A percentile compares a stretch with the other conserved stretches of the same genome.
Evolutionary conservation across 2,888 invertebrate species (phyloP).

Genomic region (Drosophila multiciliata): DNA sequence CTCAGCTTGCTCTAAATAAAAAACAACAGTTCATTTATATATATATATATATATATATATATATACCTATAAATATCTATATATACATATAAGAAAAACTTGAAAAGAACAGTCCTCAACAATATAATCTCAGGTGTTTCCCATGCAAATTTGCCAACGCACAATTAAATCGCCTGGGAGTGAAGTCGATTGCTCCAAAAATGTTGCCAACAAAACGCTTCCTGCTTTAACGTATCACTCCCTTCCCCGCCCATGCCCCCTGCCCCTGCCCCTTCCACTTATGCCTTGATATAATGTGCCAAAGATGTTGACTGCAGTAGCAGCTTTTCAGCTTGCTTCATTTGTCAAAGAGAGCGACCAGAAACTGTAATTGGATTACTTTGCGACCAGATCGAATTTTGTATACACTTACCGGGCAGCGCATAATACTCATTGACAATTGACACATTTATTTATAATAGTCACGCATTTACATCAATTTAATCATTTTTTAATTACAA

Average conservation of each 20-base stretch:
- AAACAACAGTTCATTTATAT: neutral
- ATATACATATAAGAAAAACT: neutral
- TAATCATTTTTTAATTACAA: neutral
- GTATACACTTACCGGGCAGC: neutral
- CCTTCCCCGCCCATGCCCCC: accelerated
- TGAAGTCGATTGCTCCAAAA: conserved; percentile 18
- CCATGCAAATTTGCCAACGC: conserved; percentile 71
- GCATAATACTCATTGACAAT: neutral
- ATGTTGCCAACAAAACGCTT: conserved; percentile 34
- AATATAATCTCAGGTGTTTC: conserved; percentile 34
- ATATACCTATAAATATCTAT: no score
- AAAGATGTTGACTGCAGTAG: conserved; percentile 57
- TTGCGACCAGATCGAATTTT: conserved; percentile 1
- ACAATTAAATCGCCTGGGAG: conserved; percentile 72
- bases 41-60: no score
- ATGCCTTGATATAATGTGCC: conserved; percentile 36
- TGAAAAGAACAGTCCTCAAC: conserved; percentile 2
- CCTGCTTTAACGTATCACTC: conserved; percentile 21
- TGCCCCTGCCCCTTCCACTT: no score
- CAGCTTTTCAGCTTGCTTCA: conserved; percentile 65
- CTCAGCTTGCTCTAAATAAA: neutral
- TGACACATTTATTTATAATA: neutral
- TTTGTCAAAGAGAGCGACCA: conserved; percentile 60
- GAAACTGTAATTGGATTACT: neutral
- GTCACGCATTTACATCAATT: neutral